Evolutionary conservation across 2,797 vertebrate species (phyloP).

Genomic region (Brachymystax lenok): DNA sequence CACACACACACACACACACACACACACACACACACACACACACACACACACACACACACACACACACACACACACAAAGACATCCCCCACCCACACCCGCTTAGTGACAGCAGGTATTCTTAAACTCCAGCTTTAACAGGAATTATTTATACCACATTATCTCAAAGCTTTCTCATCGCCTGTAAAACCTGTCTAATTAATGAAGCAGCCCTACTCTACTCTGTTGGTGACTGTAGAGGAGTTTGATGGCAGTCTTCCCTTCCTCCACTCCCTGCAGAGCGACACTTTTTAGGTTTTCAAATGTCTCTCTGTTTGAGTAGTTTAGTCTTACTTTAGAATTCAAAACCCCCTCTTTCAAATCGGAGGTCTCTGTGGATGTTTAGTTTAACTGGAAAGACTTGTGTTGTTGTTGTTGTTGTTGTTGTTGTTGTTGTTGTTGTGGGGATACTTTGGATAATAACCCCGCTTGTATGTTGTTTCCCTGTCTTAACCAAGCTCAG

Average conservation of each 20-base stretch:
- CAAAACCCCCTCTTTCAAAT: not conserved
- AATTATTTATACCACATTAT: slow-evolving; percentile 57
- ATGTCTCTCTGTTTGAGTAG: slow-evolving; percentile 16
- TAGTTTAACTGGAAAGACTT: not conserved
- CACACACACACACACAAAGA: too few species aligned
- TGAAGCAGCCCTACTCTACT: slow-evolving; percentile 57
- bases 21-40: not conserved
- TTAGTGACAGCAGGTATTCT: slow-evolving; percentile 37
- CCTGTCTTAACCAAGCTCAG: not conserved
- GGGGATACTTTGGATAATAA: not conserved
- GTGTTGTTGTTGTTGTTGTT: not conserved
- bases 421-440: not conserved
- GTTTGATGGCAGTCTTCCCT: slow-evolving; percentile 36
- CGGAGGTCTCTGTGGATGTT: not conserved
- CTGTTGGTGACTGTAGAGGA: slow-evolving; percentile 20
- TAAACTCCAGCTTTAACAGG: slow-evolving; percentile 38
- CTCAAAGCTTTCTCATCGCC: slow-evolving; percentile 36
- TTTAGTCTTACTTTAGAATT: not conserved
- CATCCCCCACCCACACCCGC: too few species aligned
- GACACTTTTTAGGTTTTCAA: slow-evolving; percentile 14
- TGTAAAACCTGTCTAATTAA: slow-evolving; percentile 51
- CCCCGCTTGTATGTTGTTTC: not conserved
- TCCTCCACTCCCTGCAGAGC: slow-evolving; percentile 30
- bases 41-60: too few species aligned
- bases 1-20: slow-evolving; percentile 2